Conservation (phyloP, 2,113 vertebrate species). For the Melanotaenia duboulayi region DNA sequence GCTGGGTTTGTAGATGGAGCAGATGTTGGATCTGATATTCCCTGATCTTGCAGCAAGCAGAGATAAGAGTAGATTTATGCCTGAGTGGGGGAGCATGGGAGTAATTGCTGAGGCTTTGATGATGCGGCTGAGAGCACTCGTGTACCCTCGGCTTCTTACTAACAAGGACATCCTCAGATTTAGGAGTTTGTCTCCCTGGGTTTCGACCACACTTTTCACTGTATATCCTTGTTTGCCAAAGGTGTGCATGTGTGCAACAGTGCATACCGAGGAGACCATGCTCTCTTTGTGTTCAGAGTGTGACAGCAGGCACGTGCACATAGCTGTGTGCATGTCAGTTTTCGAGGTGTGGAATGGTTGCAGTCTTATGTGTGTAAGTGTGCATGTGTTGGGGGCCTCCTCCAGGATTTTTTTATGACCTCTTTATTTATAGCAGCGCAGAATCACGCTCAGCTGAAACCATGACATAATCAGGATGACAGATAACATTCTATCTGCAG, state of each 20-base stretch:
- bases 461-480: slow-evolving; percentile 75
- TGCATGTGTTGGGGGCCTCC: slow-evolving; percentile 26
- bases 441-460: slow-evolving; percentile 59
- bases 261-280: background rate
- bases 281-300: background rate
- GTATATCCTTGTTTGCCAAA: slow-evolving; percentile 38
- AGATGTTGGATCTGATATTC: slow-evolving; percentile 79
- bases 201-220: slow-evolving; percentile 32
- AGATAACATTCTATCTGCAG: slow-evolving; percentile 68
- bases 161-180: slow-evolving; percentile 78
- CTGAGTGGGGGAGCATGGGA: slow-evolving; percentile 74
- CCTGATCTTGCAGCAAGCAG: slow-evolving; percentile 72
- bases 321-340: slow-evolving; percentile 28
- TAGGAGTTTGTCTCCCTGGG: slow-evolving; percentile 62
- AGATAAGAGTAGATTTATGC: slow-evolving; percentile 83
- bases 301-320: slow-evolving; percentile 15
- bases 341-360: slow-evolving; percentile 36
- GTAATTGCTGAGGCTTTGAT: slow-evolving; percentile 81
- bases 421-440: slow-evolving; percentile 70
- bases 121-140: slow-evolving; percentile 73
- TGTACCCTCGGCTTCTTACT: slow-evolving; percentile 74
- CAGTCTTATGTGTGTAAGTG: slow-evolving; percentile 8
- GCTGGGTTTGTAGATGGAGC: slow-evolving; percentile 77
- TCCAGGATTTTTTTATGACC: slow-evolving; percentile 62
- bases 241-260: slow-evolving; percentile 42